phyloP scores from a whole-genome alignment of 2,113 vertebrate genomes.

The Leptosomus discolor region DNA sequence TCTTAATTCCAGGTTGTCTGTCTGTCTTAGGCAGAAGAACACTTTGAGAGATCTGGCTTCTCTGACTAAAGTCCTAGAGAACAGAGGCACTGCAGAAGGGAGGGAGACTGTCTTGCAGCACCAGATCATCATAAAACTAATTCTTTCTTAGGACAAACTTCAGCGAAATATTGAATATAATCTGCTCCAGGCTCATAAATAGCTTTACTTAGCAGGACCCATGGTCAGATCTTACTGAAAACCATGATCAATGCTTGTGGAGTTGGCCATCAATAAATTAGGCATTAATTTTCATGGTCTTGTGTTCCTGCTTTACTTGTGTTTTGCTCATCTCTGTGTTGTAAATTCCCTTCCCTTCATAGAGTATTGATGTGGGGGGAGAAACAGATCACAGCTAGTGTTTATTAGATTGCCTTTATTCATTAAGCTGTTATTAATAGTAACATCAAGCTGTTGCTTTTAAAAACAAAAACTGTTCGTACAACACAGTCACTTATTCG shows the following conservation, averaged over 20 bases:
- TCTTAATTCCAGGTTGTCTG: background rate
- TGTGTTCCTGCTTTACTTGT: background rate
- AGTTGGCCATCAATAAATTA: background rate
- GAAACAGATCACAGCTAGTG: background rate
- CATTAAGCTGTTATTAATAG: background rate
- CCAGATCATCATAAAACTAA: background rate
- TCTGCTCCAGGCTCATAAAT: background rate
- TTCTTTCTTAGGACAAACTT: background rate
- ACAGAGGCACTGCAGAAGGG: background rate
- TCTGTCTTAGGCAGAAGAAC: background rate
- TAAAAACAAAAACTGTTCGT: background rate
- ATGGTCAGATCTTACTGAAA: background rate
- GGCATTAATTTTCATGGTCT: background rate
- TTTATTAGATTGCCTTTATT: background rate
- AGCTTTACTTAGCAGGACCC: background rate
- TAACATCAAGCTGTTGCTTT: background rate
- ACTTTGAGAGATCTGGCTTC: background rate
- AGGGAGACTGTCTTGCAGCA: background rate
- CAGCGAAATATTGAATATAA: background rate
- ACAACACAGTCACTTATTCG: background rate
- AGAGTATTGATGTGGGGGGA: background rate
- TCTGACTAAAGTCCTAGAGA: background rate
- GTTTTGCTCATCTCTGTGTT: background rate
- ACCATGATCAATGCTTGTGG: background rate
- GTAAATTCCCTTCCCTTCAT: background rate